These are phyloP conservation scores for Drosophila pegasa DNA, from an alignment of 2,888 invertebrate species.

Conservation along the genomic window DNA sequence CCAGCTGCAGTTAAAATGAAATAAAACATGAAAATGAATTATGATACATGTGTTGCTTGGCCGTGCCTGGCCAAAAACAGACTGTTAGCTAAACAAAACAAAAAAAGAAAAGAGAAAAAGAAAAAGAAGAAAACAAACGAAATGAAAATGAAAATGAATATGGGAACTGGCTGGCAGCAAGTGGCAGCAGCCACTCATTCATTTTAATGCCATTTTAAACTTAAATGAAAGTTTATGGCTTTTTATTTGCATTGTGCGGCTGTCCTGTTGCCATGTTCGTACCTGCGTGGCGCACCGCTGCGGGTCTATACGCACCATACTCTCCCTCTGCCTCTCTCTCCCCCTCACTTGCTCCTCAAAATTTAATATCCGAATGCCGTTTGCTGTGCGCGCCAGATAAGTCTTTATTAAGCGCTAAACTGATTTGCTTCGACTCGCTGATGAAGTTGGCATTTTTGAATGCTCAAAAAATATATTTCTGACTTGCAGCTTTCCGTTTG, in stretches of 20 bases:
- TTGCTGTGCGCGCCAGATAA: constrained; percentile 15
- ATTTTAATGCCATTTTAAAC: constrained; percentile 83
- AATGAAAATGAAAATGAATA: constrained; percentile 7
- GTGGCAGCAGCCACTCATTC: constrained; percentile 74
- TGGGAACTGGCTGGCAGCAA: constrained; percentile 28
- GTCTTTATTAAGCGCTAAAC: constrained; percentile 38
- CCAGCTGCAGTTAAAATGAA: constrained; percentile 66
- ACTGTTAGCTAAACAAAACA: constrained; percentile 14
- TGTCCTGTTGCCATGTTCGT: constrained; percentile 24
- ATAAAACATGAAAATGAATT: constrained; percentile 82
- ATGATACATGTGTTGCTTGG: constrained; percentile 80
- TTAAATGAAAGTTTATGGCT: constrained; percentile 83
- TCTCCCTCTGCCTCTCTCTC: neutral
- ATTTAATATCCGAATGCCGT: constrained; percentile 49
- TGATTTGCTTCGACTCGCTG: constrained; percentile 1
- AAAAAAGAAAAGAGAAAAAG: neutral
- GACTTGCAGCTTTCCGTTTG: neutral
- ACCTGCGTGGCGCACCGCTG: constrained; percentile 26
- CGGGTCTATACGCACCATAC: constrained; percentile 2
- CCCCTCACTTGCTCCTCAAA: constrained; percentile 2
- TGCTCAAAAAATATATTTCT: neutral
- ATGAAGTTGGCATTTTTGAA: neutral
- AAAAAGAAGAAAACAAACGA: constrained; percentile 4
- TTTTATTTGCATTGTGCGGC: constrained; percentile 71
- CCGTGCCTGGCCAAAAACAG: constrained; percentile 19